These are phyloP conservation scores for Eupeodes corollae DNA, from an alignment of 1,140 invertebrate genomes.

Conservation along the genomic window DNA sequence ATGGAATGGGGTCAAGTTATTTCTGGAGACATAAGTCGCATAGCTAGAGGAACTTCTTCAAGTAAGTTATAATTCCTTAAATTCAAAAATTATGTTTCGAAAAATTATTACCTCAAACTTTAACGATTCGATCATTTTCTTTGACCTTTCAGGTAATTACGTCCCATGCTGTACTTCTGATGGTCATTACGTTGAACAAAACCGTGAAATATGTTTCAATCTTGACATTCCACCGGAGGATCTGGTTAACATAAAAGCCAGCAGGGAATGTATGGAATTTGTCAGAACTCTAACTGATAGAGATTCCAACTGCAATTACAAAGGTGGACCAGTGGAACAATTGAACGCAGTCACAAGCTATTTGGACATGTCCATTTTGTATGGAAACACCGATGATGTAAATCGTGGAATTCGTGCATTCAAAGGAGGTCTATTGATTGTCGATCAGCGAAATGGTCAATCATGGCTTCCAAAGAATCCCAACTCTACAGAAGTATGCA, in stretches of 20 bases:
- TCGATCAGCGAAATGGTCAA: constrained; percentile 47
- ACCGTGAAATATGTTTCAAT: constrained; percentile 57
- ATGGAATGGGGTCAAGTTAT: constrained; percentile 84
- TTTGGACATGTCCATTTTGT: constrained; percentile 74
- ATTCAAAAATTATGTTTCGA: too few species aligned
- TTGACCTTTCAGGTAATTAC: too few species aligned
- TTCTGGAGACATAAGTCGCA: constrained; percentile 74
- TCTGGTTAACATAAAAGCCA: constrained; percentile 56
- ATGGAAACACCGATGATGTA: constrained; percentile 59
- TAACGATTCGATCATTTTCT: too few species aligned
- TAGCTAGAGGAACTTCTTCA: constrained; percentile 57
- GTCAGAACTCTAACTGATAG: constrained; percentile 64
- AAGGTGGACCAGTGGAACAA: constrained; percentile 60
- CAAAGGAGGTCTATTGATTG: constrained; percentile 52
- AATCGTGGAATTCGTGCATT: constrained; percentile 52
- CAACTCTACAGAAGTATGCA: constrained; percentile 54
- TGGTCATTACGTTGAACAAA: too few species aligned
- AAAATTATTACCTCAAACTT: too few species aligned
- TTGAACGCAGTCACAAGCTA: constrained; percentile 71
- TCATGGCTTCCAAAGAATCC: constrained; percentile 57
- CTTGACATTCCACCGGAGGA: constrained; percentile 75
- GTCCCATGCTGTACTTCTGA: too few species aligned
- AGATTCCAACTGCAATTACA: constrained; percentile 50
- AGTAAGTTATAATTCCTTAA: too few species aligned
- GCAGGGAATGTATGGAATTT: constrained; percentile 75